Conservation (phyloP, 2,113 vertebrate species). For the Gadus macrocephalus region DNA sequence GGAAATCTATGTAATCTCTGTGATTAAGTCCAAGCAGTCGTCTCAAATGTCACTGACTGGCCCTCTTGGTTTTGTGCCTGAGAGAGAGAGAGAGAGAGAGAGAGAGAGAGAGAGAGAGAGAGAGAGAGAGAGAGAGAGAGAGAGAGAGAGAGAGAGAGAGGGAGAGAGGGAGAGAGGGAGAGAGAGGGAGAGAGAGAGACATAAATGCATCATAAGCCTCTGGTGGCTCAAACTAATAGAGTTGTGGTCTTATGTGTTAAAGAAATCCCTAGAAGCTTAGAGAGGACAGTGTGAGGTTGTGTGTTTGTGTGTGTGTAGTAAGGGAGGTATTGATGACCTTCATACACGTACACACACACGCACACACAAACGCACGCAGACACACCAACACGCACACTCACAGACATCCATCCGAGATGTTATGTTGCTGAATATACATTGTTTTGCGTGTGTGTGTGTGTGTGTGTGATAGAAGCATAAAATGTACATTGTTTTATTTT, state of each 20-base stretch:
- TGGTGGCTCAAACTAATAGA: too few relatives aligned
- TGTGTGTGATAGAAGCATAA: too few relatives aligned
- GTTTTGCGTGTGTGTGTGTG: too few relatives aligned
- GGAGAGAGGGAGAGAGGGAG: too few relatives aligned
- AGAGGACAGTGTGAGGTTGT: constrained; percentile 5
- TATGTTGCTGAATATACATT: background rate
- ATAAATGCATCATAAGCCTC: too few relatives aligned
- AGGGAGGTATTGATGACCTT: constrained; percentile 29
- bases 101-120: too few relatives aligned
- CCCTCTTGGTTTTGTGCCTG: background rate
- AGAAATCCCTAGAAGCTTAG: constrained; percentile 35
- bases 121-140: background rate
- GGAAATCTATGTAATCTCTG: too few relatives aligned
- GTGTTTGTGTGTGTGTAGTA: background rate
- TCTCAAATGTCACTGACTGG: background rate
- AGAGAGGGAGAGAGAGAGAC: too few relatives aligned
- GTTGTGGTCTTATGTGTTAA: constrained; percentile 31
- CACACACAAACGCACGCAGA: constrained; percentile 25
- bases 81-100: background rate
- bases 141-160: too few relatives aligned
- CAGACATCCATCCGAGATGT: constrained; percentile 13
- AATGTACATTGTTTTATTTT: too few relatives aligned
- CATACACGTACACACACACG: constrained; percentile 1
- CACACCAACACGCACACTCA: constrained; percentile 31
- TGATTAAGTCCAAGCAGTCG: background rate